Conservation (phyloP, 2,888 invertebrate genomes). For the Mechanitis messenoides region DNA sequence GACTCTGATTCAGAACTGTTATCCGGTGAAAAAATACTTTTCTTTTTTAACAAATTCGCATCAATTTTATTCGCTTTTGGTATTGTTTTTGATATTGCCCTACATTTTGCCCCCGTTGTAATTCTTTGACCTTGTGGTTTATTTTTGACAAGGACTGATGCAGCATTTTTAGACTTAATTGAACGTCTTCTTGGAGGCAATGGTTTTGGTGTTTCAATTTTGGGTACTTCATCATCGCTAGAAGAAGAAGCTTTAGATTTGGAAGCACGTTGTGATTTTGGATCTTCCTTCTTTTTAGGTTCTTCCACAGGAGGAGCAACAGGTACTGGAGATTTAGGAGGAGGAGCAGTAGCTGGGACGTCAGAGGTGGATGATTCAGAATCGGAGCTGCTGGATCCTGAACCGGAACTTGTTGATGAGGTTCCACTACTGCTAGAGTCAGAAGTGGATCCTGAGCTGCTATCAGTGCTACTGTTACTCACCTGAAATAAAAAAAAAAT, state of each 20-base stretch:
- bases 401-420: slow-evolving; percentile 82
- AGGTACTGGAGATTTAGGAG: slow-evolving; percentile 61
- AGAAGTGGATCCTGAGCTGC: slow-evolving; percentile 80
- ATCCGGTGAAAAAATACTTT: slow-evolving; percentile 89
- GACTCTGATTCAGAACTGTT: slow-evolving; percentile 75
- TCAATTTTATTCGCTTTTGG: slow-evolving; percentile 48
- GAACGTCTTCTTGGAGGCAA: slow-evolving; percentile 69
- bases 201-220: slow-evolving; percentile 56
- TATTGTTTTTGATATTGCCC: slow-evolving; percentile 57
- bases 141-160: slow-evolving; percentile 78
- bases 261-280: slow-evolving; percentile 51
- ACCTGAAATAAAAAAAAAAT: slow-evolving; percentile 46
- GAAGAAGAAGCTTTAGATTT: slow-evolving; percentile 73
- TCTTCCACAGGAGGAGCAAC: slow-evolving; percentile 51
- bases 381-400: slow-evolving; percentile 82
- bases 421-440: slow-evolving; percentile 83
- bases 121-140: slow-evolving; percentile 50
- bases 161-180: slow-evolving; percentile 79
- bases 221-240: slow-evolving; percentile 78
- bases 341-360: slow-evolving; percentile 40
- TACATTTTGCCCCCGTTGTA: slow-evolving; percentile 62
- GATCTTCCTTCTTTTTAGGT: slow-evolving; percentile 55
- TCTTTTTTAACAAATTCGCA: slow-evolving; percentile 75
- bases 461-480: slow-evolving; percentile 76
- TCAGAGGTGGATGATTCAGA: slow-evolving; percentile 81